Base-by-base conservation (phyloP, 2,888 invertebrate species). In the Oligia fasciuncula region DNA sequence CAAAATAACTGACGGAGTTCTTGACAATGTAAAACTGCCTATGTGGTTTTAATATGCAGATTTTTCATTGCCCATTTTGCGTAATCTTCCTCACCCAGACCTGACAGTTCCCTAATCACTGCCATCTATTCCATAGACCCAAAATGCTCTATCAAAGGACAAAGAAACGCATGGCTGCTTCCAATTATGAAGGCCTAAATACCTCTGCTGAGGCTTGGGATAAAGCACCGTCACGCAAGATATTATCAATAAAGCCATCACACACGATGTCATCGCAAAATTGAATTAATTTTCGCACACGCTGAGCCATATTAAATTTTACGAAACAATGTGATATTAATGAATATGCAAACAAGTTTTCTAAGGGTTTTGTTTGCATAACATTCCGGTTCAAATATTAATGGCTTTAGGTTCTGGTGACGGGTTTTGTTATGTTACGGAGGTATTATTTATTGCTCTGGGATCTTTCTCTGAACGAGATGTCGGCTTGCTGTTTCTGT, bases 281-380 rank as follows among this genome's bases (percentile, higher is more conserved):
- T 91, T 90, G 90, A 93, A 91, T 91, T 89, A 87, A 89, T 88
- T 89, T 88, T 76, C 76, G n/a, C 84, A 85, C 63, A 84, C 63
- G 79, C 77, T 82, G 71, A 76, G 80, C 85, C 82, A 88, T 90
- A 92, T 91, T 92, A 90, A 90, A 92, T 92, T 92, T 87, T 85
- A 84, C 57, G 77, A 86, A 87, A 91, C 91, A 92, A 91, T 90
- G 87, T 89, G 76, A 88, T 86, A 90, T 89, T 91, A 89, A 91
- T 91, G 89, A 91, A 89, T 89, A 89, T 90, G 88, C 85, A 88
- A 86, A 86, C 74, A 79, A 80, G 81, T 85, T 83, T 84, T 88
- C 79, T 79, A 80, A 77, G 71, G 83, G 77, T 79, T 87, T 80
- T 88, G 83, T 87, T 88, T 85, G 77, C 73, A 85, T 86, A 74